Evolutionary conservation across 2,888 invertebrate species (phyloP), one percentile per base, ranked within the genome.

Genomic region (Seladonia tumulorum): DNA sequence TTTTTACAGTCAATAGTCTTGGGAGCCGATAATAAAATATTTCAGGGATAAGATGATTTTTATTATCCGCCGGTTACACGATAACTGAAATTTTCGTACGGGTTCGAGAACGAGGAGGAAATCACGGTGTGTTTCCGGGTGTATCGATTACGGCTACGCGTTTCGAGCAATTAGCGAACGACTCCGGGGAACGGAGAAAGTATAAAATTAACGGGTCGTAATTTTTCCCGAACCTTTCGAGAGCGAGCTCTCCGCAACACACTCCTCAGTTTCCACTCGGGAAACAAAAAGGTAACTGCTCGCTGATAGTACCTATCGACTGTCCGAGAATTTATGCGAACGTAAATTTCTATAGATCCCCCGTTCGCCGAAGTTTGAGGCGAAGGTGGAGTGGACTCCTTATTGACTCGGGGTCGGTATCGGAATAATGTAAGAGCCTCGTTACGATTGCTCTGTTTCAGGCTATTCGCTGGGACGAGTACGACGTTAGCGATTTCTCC

Each of bases 291-390:
- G 25, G 10, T 16, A 47, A 25, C 47, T 8, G 72, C 25, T 68
- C 68, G 76, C 18, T 5, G 66, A 49, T 68, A 49, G 39, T 25
- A 53, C 22, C 49, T 53, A 39, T 49, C 76, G 25, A 18, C 25
- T 25, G 42, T 16, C 35, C 25, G 42, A 16, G 42, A 49, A 29
- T 70, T 79, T 83, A 63, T 63, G 29, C 63, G 63, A 63, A 63
- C 29, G 29, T 63, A 35, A 29, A 63, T 18, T 63, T 29, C 18
- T 63, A 63, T 63, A 35, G 8, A 63, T 29, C 63, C 57, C n/a
- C n/a, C 29, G 63, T 63, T 63, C 16, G 18, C 18, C 63, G 29
- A 35, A 63, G 63, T 63, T 63, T 8, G 16, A 18, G 63, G 57
- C n/a, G n/a, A n/a, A 57, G 2, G 29, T 1, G 35, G 35, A 29